phyloP scores from a whole-genome alignment of 2,113 vertebrate genomes.

The Ctenomys sociabilis region DNA sequence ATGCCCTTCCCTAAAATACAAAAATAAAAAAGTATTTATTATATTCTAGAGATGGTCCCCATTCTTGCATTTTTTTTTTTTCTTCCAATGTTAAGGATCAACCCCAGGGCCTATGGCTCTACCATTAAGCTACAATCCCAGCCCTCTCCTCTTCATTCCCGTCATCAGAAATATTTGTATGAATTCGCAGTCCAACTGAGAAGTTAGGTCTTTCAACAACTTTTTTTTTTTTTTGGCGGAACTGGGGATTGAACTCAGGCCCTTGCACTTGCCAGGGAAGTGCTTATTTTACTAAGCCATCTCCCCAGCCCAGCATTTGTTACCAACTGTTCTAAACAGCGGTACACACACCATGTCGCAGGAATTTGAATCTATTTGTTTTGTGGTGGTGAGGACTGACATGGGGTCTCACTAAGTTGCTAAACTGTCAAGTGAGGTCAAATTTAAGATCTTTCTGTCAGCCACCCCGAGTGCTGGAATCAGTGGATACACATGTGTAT shows the following conservation, averaged over 20 bases:
- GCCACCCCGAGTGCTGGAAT: background rate
- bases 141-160: background rate
- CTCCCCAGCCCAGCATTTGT: too few species aligned
- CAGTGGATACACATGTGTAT: background rate
- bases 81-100: background rate
- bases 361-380: background rate
- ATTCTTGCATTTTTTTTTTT: background rate
- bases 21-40: background rate
- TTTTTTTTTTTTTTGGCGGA: too few species aligned
- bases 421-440: background rate
- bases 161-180: background rate
- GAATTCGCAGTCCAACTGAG: background rate
- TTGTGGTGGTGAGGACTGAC: background rate
- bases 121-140: background rate
- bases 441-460: background rate
- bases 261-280: too few species aligned
- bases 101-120: background rate
- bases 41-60: background rate
- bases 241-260: too few species aligned
- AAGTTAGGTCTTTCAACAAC: constrained; percentile 29
- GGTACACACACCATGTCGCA: background rate
- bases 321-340: background rate
- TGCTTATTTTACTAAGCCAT: too few species aligned
- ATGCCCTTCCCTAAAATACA: too few species aligned
- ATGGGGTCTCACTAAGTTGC: background rate